Evolutionary conservation across 2,888 invertebrate species (phyloP).

Genomic region (Catocala fraxini): DNA sequence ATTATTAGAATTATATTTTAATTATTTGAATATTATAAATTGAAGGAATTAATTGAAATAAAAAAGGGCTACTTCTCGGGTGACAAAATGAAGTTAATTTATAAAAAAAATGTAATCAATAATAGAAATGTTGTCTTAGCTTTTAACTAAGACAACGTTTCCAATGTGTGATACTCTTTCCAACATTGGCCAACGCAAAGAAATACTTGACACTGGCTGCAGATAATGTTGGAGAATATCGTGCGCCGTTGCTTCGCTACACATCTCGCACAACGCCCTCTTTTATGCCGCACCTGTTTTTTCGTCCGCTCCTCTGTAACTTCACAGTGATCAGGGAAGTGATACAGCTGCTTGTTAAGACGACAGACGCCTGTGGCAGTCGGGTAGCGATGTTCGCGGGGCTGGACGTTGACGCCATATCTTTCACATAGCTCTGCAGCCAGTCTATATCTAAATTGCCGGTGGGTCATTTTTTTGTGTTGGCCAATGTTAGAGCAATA

Average conservation of each 20-base stretch:
- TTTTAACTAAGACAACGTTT: slow-evolving; percentile 7
- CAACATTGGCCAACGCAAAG: slow-evolving; percentile 13
- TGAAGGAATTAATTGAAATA: too few relatives aligned
- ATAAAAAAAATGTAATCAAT: too few relatives aligned
- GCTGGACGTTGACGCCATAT: slow-evolving; percentile 4
- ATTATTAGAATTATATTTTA: too few relatives aligned
- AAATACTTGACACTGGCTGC: slow-evolving; percentile 10
- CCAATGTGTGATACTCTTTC: slow-evolving; percentile 9
- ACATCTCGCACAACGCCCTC: slow-evolving; percentile 5
- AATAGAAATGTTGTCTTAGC: slow-evolving; percentile 7
- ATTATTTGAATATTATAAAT: too few relatives aligned
- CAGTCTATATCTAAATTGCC: slow-evolving; percentile 26
- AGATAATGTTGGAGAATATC: slow-evolving; percentile 2
- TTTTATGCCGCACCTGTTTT: slow-evolving; percentile 9
- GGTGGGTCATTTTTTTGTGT: slow-evolving; percentile 22
- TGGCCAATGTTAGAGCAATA: slow-evolving; percentile 27
- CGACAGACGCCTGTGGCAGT: slow-evolving; percentile 7
- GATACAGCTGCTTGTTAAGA: slow-evolving; percentile 11
- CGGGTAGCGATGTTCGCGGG: slow-evolving; percentile 1
- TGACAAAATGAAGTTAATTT: too few relatives aligned
- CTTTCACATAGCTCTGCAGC: slow-evolving; percentile 13
- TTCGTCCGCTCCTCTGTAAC: slow-evolving; percentile 10
- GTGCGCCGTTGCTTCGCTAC: slow-evolving; percentile 1
- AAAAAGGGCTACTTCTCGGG: too few relatives aligned
- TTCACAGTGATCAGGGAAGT: slow-evolving; percentile 16